phyloP scores from a whole-genome alignment of 2,113 vertebrate genomes.

The Hassar affinis region DNA sequence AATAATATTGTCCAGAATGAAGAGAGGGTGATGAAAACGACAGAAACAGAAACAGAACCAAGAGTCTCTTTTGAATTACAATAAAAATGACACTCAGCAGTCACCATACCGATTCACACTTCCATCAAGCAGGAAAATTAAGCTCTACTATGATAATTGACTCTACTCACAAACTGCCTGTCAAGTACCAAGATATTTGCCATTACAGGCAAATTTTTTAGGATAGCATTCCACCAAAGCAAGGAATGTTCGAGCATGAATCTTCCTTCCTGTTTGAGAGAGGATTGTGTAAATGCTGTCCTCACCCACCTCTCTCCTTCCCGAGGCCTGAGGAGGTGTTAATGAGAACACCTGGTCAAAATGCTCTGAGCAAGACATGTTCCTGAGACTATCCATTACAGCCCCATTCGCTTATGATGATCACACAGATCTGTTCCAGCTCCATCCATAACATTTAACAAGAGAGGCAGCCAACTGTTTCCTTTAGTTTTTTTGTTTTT shows the following conservation, averaged over 20 bases:
- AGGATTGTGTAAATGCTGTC: conserved; percentile 14
- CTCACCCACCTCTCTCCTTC: conserved; percentile 27
- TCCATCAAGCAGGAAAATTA: conserved; percentile 39
- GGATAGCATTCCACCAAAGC: not conserved
- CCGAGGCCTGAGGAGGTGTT: conserved; percentile 31
- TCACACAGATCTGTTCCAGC: conserved; percentile 24
- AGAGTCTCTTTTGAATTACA: conserved; percentile 35
- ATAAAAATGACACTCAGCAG: conserved; percentile 15
- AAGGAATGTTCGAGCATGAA: not conserved
- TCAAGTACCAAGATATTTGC: conserved; percentile 16
- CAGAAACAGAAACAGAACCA: not conserved
- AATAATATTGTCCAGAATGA: conserved; percentile 28
- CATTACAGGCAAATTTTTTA: not conserved
- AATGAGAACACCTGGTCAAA: conserved; percentile 55
- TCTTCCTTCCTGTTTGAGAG: conserved; percentile 20
- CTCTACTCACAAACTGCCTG: not conserved
- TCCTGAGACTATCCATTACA: conserved; percentile 28
- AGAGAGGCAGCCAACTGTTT: not conserved
- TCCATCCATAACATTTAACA: not conserved
- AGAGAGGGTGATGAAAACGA: conserved; percentile 1
- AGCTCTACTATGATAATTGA: conserved; percentile 15
- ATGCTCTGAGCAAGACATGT: conserved; percentile 51
- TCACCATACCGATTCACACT: conserved; percentile 12
- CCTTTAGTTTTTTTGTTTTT: not conserved
- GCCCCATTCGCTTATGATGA: not conserved